These are phyloP conservation scores for Hypocryptadius cinnamomeus DNA, from an alignment of 2,113 vertebrate genomes.

Conservation along the genomic window DNA sequence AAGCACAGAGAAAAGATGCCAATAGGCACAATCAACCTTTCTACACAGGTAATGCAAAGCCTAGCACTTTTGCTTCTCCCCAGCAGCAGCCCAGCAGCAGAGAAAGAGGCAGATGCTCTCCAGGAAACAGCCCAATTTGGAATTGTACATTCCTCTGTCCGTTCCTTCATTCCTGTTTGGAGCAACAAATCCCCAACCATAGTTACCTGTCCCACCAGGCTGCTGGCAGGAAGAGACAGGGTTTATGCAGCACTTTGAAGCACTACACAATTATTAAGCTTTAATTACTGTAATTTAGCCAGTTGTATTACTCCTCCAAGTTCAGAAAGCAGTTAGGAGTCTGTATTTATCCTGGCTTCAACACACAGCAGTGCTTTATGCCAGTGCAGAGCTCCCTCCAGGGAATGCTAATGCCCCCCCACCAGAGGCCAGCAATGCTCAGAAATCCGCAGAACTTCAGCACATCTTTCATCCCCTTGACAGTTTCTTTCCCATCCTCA, in stretches of 20 bases:
- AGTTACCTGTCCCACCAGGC: background rate
- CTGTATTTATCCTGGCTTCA: background rate
- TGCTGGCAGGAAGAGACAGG: background rate
- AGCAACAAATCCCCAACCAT: background rate
- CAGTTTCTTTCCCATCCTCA: background rate
- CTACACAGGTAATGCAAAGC: background rate
- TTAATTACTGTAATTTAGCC: constrained; percentile 14
- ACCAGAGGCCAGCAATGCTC: background rate
- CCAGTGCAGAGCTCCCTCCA: background rate
- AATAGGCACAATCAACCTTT: background rate
- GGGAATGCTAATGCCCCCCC: constrained; percentile 1
- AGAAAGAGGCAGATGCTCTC: background rate
- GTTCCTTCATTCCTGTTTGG: background rate
- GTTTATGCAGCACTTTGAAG: constrained; percentile 23
- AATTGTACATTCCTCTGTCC: background rate
- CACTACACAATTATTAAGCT: background rate
- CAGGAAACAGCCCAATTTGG: background rate
- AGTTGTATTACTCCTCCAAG: background rate
- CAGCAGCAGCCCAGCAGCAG: background rate
- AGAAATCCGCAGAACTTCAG: constrained; percentile 27
- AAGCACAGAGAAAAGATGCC: background rate
- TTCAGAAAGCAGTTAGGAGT: background rate
- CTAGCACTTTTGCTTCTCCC: background rate
- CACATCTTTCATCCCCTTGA: background rate
- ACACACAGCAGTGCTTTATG: background rate